Base-by-base conservation (phyloP, 2,797 vertebrate genomes). In the Glossophaga mutica region DNA sequence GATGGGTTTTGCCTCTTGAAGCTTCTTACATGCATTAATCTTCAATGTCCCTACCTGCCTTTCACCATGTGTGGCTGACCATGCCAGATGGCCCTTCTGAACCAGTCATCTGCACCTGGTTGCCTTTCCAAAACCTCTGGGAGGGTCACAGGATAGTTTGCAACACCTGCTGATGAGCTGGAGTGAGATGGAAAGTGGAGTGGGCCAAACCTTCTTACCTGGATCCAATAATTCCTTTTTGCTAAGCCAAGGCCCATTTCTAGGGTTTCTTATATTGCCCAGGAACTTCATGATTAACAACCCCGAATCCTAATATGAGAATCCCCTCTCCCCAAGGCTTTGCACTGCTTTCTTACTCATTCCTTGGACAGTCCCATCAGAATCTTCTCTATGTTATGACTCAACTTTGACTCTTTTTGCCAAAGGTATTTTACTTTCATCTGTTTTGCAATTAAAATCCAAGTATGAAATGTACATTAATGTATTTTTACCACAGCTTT, bases 391-490 rank as follows among this genome's bases (percentile, higher is more conserved):
- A 4, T 22, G 15, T 34, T 37, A 22, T 62, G 55, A 87, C 26
- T 73, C 79, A 62, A 15, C 10, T 48, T 34, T 39, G 44, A 46
- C 55, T 78, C 48, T 71, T 88, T 91, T 70, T 76, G 24, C 71
- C 48, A 68, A 74, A 92, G 34, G 6, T 42, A 29, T 95, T 96
- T 95, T 82, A 62, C 37, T 85, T 34, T 92, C n/a, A 16, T 78
- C 62, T 76, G 24, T 59, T 89, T 62, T 57, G 32, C 57, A 65
- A 57, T 74, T 89, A 65, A 91, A 92, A 70, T 62, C 29, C 44
- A 83, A 82, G 19, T 37, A 48, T 42, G 71, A 87, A 71, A 83
- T 77, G n/a, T 44, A 55, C 50, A 65, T 55, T 55, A 70, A 44
- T 37, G 44, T 46, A 59, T 68, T 62, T 81, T 89, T 83, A 68